Conservation (phyloP, 1,140 invertebrate species). For the Bombus confusus region DNA sequence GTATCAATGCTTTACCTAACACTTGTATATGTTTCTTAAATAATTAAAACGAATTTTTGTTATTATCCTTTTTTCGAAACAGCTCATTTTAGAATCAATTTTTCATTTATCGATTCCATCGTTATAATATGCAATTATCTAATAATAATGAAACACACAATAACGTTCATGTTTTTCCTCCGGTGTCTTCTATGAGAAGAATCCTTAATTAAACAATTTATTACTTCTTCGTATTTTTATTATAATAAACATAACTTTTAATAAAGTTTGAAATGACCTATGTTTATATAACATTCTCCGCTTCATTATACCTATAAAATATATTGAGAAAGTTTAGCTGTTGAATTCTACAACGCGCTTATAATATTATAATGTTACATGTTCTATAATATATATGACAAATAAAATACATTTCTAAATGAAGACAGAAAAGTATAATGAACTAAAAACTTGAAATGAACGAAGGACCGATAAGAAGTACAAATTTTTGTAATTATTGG, state of each 20-base stretch:
- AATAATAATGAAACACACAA: background rate
- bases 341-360: too few species aligned
- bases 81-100: background rate
- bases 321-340: background rate
- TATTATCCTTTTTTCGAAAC: background rate
- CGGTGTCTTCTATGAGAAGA: background rate
- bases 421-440: background rate
- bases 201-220: background rate
- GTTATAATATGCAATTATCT: background rate
- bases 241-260: too few species aligned
- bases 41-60: background rate
- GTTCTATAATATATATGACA: background rate
- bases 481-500: constrained; percentile 23
- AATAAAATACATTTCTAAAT: background rate
- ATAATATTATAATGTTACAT: too few species aligned
- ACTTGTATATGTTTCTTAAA: background rate
- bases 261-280: too few species aligned
- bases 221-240: background rate
- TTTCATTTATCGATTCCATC: background rate
- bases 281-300: too few species aligned
- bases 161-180: background rate
- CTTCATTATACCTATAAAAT: too few species aligned
- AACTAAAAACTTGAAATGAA: too few species aligned
- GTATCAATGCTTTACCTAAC: background rate
- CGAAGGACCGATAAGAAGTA: background rate